Conservation (phyloP, 2,888 invertebrate genomes). For the Emmelina monodactyla region DNA sequence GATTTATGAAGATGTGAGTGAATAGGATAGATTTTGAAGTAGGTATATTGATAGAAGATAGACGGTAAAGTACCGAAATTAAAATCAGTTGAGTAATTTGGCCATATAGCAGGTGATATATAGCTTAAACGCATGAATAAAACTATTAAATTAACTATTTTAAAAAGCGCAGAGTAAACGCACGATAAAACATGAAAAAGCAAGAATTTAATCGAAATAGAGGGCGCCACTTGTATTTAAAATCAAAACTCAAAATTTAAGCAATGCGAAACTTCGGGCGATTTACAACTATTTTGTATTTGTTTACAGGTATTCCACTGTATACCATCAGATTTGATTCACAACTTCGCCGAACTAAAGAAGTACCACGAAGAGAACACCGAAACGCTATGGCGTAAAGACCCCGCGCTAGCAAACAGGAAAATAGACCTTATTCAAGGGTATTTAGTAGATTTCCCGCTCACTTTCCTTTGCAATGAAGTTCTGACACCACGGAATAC, state of each 20-base stretch:
- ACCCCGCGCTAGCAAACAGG: constrained; percentile 75
- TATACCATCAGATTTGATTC: constrained; percentile 83
- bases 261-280: too few relatives aligned
- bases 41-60: neutral
- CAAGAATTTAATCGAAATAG: too few relatives aligned
- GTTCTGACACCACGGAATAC: constrained; percentile 81
- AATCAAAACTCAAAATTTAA: too few relatives aligned
- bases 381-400: constrained; percentile 73
- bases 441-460: constrained; percentile 86
- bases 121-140: too few relatives aligned
- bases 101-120: too few relatives aligned
- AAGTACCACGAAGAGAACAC: constrained; percentile 74
- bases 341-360: constrained; percentile 78
- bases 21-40: neutral
- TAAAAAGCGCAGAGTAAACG: too few relatives aligned
- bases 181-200: too few relatives aligned
- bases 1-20: constrained; percentile 78
- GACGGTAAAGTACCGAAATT: neutral
- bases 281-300: too few relatives aligned
- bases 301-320: constrained; percentile 80
- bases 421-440: constrained; percentile 83
- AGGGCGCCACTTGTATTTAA: too few relatives aligned
- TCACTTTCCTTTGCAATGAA: constrained; percentile 89
- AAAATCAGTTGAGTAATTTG: too few relatives aligned
- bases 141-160: too few relatives aligned